Base-by-base conservation (phyloP, 1,140 invertebrate genomes). In the Penaeus vannamei region DNA sequence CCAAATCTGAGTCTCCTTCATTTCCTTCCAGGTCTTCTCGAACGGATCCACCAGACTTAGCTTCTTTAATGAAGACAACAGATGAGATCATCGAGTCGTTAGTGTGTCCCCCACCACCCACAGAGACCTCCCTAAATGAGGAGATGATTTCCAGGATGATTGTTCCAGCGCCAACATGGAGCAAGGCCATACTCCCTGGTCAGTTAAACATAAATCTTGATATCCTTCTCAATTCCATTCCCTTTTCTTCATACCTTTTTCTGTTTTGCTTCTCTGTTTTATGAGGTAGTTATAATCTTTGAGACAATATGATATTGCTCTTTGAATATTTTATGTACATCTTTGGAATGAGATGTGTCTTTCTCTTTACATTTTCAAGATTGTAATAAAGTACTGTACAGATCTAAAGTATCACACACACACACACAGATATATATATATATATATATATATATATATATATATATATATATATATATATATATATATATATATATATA, bases 61-160 rank as follows among this genome's bases (percentile, higher is more conserved):
- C 95, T 32, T 96, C 96, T 60, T 95, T 97, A 90, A 95, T 97
- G 94, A 95, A 96, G 91, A 93, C 93, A 26, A 98, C 97, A 1
- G 97, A 98, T 93, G 97, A 98, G 92, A 98, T 98, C 93, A 98
- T 99, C 93, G 97, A 98, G 93, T 97, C 97, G 90, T 95, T 99
- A 92, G 97, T 99, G 66, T 98, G 98, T 93, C 97, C 97, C 72
- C 98, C 98, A 62, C 98, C 98, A 77, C 98, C 98, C 36, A 96
- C 97, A 92, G 97, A 98, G 91, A 96, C 97, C 77, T 95, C 97
- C 92, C 97, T 99, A 93, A 97, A 96, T 92, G 98, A 99, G 92
- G 97, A 98, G 94, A 97, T 98, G 96, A 98, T 99, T 92, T 97
- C 97, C 62, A 97, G 97, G 88, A 95, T 99, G 92, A 99, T 99